Conservation (phyloP, 2,888 invertebrate genomes). For the Melinaea menophilus region DNA sequence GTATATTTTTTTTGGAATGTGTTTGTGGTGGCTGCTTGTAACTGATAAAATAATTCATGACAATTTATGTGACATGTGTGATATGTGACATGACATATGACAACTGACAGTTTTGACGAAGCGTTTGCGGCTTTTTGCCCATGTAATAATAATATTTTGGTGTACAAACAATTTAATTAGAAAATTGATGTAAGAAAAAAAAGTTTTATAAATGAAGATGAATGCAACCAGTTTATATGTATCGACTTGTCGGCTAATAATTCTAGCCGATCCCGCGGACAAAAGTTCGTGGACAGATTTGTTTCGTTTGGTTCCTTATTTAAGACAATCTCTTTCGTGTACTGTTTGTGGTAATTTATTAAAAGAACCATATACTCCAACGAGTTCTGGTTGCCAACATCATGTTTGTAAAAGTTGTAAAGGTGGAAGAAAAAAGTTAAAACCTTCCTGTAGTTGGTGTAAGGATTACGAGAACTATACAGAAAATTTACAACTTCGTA, state of each 20-base stretch:
- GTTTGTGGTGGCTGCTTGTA: background rate
- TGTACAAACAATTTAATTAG: slow-evolving; percentile 60
- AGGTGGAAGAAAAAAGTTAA: slow-evolving; percentile 90
- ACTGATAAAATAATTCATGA: background rate
- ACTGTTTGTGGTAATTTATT: slow-evolving; percentile 92
- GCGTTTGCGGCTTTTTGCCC: slow-evolving; percentile 71
- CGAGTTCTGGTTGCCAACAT: slow-evolving; percentile 89
- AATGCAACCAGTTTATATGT: slow-evolving; percentile 90
- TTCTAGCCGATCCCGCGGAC: slow-evolving; percentile 84
- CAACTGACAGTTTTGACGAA: slow-evolving; percentile 38
- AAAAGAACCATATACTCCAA: slow-evolving; percentile 88
- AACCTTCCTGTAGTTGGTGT: slow-evolving; percentile 91
- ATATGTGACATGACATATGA: slow-evolving; percentile 26
- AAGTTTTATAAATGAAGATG: slow-evolving; percentile 74
- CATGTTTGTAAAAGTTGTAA: slow-evolving; percentile 91
- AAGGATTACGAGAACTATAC: slow-evolving; percentile 89
- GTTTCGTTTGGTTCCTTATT: slow-evolving; percentile 88
- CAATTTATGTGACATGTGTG: background rate
- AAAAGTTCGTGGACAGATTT: slow-evolving; percentile 88
- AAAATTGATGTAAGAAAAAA: slow-evolving; percentile 49
- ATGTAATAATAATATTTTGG: slow-evolving; percentile 51
- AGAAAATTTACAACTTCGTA: slow-evolving; percentile 88
- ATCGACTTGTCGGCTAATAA: slow-evolving; percentile 87
- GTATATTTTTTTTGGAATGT: background rate
- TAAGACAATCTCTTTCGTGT: slow-evolving; percentile 92